These are phyloP conservation scores for Myanophis thanlyinensis DNA, from an alignment of 2,113 vertebrate genomes.

Conservation along the genomic window DNA sequence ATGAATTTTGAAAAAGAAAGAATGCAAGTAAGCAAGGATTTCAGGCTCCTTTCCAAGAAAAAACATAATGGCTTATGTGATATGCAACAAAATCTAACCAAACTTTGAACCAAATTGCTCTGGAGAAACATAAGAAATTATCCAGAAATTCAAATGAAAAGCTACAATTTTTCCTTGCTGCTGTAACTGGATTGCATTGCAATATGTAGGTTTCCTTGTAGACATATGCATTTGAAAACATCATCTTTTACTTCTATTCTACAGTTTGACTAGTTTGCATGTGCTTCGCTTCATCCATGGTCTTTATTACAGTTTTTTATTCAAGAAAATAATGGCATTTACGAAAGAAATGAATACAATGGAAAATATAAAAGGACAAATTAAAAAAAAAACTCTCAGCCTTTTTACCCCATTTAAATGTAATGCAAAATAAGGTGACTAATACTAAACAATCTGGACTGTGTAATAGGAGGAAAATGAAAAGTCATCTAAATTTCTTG, in stretches of 20 bases:
- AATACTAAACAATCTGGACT: not conserved
- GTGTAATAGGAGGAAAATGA: not conserved
- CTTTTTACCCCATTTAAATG: not conserved
- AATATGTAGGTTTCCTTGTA: not conserved
- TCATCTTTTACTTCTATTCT: not conserved
- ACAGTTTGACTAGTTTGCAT: not conserved
- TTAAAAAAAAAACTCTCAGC: not conserved
- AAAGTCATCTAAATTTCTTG: not conserved
- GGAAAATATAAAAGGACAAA: not conserved
- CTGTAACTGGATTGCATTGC: not conserved
- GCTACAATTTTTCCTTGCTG: accelerated
- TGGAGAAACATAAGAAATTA: not conserved
- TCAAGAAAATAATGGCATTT: not conserved
- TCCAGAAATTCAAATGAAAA: not conserved
- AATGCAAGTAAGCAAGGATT: not conserved
- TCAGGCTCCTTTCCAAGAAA: not conserved
- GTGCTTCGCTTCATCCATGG: not conserved
- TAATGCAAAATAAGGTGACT: not conserved
- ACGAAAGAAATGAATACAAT: not conserved
- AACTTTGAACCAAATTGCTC: slow-evolving; percentile 4
- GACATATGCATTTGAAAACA: not conserved
- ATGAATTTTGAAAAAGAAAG: not conserved
- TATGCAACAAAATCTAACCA: not conserved
- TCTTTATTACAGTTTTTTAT: not conserved
- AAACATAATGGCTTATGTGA: not conserved